Percentiles rank a stretch among this genome's conserved stretches.
These are phyloP conservation scores for Papilio aristodemus DNA, from an alignment of 1,140 invertebrate genomes.

Conservation along the genomic window DNA sequence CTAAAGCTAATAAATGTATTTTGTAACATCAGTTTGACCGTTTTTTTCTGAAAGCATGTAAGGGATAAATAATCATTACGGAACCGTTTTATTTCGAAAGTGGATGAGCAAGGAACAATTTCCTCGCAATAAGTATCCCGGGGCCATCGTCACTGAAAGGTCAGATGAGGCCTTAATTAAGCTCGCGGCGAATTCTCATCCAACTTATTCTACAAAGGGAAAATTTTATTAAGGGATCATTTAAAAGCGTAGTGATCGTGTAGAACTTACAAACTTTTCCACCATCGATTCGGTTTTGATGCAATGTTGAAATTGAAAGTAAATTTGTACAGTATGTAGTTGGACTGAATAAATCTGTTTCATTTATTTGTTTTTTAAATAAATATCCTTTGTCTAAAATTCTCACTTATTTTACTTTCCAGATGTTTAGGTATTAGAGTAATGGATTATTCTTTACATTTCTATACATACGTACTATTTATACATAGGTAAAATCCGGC, in stretches of 20 bases:
- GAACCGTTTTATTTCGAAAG: slow-evolving; percentile 49
- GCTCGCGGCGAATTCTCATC: slow-evolving; percentile 58
- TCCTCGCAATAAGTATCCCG: slow-evolving; percentile 64
- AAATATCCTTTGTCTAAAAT: neutral
- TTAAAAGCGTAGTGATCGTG: neutral
- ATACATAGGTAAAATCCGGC: neutral
- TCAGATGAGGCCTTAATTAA: slow-evolving; percentile 74
- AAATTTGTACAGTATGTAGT: too few species aligned
- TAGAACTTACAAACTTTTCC: slow-evolving; percentile 29
- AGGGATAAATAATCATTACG: slow-evolving; percentile 50
- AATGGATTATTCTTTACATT: too few species aligned
- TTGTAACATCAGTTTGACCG: neutral
- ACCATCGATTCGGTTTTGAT: neutral
- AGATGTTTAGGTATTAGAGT: too few species aligned
- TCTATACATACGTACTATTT: neutral
- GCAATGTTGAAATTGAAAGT: neutral
- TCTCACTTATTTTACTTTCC: neutral
- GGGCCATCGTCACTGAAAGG: slow-evolving; percentile 68
- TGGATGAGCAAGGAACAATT: slow-evolving; percentile 58
- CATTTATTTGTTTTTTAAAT: too few species aligned
- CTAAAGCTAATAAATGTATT: slow-evolving; percentile 26
- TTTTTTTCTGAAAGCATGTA: slow-evolving; percentile 12
- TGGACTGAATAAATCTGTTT: neutral
- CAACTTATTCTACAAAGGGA: slow-evolving; percentile 41
- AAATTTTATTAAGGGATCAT: slow-evolving; percentile 22